Conservation (phyloP, 2,888 invertebrate genomes). For the Catocala fraxini region DNA sequence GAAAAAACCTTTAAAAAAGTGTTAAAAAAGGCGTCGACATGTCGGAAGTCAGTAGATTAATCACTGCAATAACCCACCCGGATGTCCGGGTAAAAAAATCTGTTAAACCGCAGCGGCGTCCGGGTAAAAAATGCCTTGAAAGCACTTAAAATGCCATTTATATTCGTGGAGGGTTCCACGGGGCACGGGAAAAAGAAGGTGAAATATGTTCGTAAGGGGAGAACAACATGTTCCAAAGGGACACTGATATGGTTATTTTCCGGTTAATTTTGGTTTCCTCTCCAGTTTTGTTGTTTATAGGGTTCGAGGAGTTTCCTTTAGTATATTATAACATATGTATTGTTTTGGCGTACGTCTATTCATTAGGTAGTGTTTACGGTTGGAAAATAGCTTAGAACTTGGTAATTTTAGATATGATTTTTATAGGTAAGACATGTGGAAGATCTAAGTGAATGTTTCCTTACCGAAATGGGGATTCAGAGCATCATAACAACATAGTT, state of each 20-base stretch:
- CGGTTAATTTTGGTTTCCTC: conserved; percentile 47
- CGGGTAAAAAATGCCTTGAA: conserved; percentile 65
- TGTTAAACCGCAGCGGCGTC: conserved; percentile 63
- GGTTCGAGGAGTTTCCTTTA: conserved; percentile 5
- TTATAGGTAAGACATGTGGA: too few species aligned
- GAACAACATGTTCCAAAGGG: conserved; percentile 33
- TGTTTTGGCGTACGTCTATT: not conserved
- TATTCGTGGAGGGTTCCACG: conserved; percentile 49
- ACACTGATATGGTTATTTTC: conserved; percentile 52
- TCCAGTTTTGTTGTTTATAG: conserved; percentile 9
- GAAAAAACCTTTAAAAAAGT: conserved; percentile 23
- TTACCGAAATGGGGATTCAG: too few species aligned
- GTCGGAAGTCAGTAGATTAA: conserved; percentile 66
- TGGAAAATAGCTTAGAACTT: too few species aligned
- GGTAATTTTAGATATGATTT: too few species aligned
- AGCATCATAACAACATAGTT: too few species aligned
- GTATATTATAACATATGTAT: conserved; percentile 3
- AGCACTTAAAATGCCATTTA: conserved; percentile 74
- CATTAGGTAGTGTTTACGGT: too few species aligned
- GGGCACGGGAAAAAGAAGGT: conserved; percentile 44
- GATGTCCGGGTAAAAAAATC: conserved; percentile 71
- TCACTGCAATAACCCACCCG: conserved; percentile 63
- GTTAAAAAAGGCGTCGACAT: conserved; percentile 28
- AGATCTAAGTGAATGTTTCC: too few species aligned
- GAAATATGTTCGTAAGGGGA: conserved; percentile 42